Evolutionary conservation across 53 echinoderm and acorn worm species (phyloP), one percentile per base, ranked within the genome.

Genomic region (Henricia sp.): DNA sequence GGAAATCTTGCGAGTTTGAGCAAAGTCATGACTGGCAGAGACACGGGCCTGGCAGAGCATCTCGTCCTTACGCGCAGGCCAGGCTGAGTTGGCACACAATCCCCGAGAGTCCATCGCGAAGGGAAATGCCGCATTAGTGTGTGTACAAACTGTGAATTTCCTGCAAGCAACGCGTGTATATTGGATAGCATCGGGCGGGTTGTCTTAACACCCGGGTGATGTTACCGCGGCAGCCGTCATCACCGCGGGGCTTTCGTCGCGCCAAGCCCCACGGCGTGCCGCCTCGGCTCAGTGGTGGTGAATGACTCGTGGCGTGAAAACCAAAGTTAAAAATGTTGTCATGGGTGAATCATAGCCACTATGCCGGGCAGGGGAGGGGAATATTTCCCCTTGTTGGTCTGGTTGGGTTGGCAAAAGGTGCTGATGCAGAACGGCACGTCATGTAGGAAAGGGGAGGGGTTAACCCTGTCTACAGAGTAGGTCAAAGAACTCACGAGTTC

Each of bases 111-210:
- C 20, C 24, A 12, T 8, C 19, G 28, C 14, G 28, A n/a, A 48
- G 62, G 80, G 80, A 80, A 80, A 80, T 80, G 64, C 80, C 80
- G 80, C 80, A 80, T 80, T 80, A 80, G 80, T 38, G 64, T 80
- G 80, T 80, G 80, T 80, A 80, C 80, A 80, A 80, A 80, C 80
- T 80, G 65, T 64, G 80, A 64, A 80, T 80, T 80, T 80, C 80
- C 80, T 80, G 80, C 39, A 39, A 50, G 80, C 4, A 50, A 29
- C 20, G 44, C 44, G 43, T 30, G 27, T 48, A 48, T 25, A 25
- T 21, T 12, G 20, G 80, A 80, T 17, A 80, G 80, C 44, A 34
- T 64, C 64, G 80, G 80, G 80, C 46, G 80, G 80, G 30, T 80
- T 50, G 43, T 80, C 44, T 80, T 80, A 73, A 26, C 73, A 60